Evolutionary conservation across 2,797 vertebrate species (phyloP).

Genomic region (Malurus leucopterus): DNA sequence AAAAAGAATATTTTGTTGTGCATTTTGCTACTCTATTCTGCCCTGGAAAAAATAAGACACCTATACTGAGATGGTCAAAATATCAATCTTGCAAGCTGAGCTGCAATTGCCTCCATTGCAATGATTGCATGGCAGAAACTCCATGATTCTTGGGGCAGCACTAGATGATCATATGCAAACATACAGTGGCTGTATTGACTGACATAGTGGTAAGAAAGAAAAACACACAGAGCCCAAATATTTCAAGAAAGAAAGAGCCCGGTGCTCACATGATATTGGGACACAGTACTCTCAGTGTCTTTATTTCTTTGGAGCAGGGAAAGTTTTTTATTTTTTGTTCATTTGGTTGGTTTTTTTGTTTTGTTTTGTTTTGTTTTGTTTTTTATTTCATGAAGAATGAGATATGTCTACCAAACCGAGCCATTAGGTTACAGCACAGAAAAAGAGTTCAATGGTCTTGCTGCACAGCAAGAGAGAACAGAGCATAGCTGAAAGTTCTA

Average conservation of each 20-base stretch:
- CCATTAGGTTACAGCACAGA: no score
- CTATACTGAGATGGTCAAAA: background rate
- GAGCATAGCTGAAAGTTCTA: no score
- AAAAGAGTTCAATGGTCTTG: no score
- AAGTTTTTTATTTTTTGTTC: no score
- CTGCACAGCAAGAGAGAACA: no score
- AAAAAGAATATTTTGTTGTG: background rate
- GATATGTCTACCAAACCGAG: accelerated
- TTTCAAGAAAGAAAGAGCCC: background rate
- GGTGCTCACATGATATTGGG: accelerated
- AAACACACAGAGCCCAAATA: background rate
- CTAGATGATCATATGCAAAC: background rate
- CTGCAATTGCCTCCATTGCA: background rate
- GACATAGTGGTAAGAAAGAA: background rate
- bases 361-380: no score
- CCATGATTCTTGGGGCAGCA: accelerated
- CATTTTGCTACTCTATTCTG: accelerated
- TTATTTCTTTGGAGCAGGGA: background rate
- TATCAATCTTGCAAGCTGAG: accelerated
- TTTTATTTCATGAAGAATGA: accelerated
- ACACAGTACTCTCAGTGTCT: accelerated
- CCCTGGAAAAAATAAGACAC: accelerated
- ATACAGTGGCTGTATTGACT: accelerated
- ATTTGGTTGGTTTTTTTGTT: no score
- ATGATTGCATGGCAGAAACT: accelerated